Base-by-base conservation (phyloP, 2,888 invertebrate genomes). In the Germaria angustata region DNA sequence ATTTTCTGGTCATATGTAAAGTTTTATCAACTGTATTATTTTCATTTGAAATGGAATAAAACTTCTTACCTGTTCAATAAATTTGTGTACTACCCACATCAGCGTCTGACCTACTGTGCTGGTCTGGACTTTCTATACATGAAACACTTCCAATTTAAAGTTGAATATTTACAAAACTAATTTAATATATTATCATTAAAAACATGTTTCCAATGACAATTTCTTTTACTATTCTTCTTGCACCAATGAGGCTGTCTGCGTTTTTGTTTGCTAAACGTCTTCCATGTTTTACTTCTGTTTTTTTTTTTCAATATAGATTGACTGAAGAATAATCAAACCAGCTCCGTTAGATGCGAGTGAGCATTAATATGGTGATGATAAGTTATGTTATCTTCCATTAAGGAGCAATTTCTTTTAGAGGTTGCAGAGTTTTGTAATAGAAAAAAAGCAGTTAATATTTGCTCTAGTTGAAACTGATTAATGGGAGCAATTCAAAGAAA, bases 191-290 rank as follows among this genome's bases (percentile, higher is more conserved):
- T 49, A 57, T 11, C 34, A 34, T 71, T 28, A n/a, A 49, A 61
- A 65, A 65, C 46, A 28, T 75, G 55, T 57, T 75, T 36, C 36
- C 22, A 22, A 34, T 65, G 65, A 36, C 65, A 46, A 63, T 46
- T 51, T 36, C 13, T 36, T 11, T 57, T 57, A 13, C 5, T 6
- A 5, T 6, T 24, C 5, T 28, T 73, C 15, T 51, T 51, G 9
- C n/a, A 39, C 28, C 63, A 51, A 73, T 63, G 41, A 28, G 41
- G 2, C 7, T 41, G 61, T 51, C 51, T 73, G 36, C n/a, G 32
- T n/a, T 15, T 28, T 15, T 34, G 11, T 41, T 28, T 17, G n/a
- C 63, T 36, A 59, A 63, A 63, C n/a, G 36, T 51, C 44, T 51
- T 41, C 9, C 41, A 41, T 46, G 24, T 53, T 72, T 24, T 9